Base-by-base conservation (phyloP, 1,140 invertebrate genomes). In the Philopotamus ludificatus region DNA sequence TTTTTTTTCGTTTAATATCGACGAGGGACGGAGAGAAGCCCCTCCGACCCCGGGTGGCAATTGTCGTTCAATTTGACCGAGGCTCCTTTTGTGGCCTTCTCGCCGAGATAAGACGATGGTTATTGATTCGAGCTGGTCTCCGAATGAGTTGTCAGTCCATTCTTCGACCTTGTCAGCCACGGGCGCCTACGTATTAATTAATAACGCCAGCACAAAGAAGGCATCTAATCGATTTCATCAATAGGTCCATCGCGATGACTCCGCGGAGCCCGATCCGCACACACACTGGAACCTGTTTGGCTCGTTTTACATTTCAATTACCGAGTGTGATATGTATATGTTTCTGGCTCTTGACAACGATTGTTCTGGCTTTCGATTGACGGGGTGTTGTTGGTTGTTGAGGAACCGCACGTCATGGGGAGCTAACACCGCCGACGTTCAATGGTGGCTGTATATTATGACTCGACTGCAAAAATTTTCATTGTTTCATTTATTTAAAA, bases 141-240 rank as follows among this genome's bases (percentile, higher is more conserved):
- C 15, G 44, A 7, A 34, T 34, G 28, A 34, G 28, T 4, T 45
- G 44, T 50, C 47, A 21, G 51, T 54, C 15, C 9, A 22, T 18
- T n/a, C 47, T 18, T 9, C 47, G 47, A 21, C 47, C 51, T 25
- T 54, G 23, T 23, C 18, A 26, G 51, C 18, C 51, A 23, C 57
- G 57, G 57, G 42, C 57, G 57, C 28, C 57, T 25, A 47, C 42
- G 26, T 60, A 22, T 60, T 60, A 60, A 60, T 60, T 60, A 44
- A 60, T 60, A 47, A 47, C 28, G 54, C 42, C 8, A 28, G 57
- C 22, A 60, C 42, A 60, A 60, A 60, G 57, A 45, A 1, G 12
- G 21, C 15, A 22, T 26, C 21, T 60, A 60, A 60, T 60, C 57
- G 57, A 60, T 60, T 44, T 23, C 41, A 18, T 47, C 42, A 41